These are phyloP conservation scores for Coelogynopora nodosa DNA, from an alignment of 2,888 invertebrate species.

Conservation along the genomic window DNA sequence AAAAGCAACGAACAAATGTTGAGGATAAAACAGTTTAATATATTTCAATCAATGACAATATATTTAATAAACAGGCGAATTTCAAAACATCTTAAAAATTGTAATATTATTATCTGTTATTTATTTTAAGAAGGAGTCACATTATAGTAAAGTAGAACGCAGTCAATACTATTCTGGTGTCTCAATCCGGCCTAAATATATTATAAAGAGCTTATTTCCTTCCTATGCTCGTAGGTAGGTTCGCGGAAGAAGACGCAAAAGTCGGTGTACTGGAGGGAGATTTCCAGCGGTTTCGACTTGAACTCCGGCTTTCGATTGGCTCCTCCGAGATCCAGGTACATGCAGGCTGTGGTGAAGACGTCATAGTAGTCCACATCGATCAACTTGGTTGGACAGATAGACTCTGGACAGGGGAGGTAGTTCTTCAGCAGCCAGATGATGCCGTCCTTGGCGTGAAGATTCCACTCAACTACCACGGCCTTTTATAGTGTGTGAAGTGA, in stretches of 20 bases:
- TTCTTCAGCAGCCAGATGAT: slow-evolving; percentile 40
- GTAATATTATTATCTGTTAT: no score
- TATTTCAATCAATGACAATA: no score
- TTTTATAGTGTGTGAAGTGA: no score
- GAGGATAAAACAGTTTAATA: no score
- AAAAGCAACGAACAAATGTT: no score
- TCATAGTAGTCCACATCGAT: slow-evolving; percentile 34
- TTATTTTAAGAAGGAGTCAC: no score
- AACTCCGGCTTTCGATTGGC: background rate
- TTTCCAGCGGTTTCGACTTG: background rate
- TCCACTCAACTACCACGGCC: slow-evolving; percentile 41
- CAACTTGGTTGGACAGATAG: slow-evolving; percentile 21
- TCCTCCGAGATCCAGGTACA: slow-evolving; percentile 34
- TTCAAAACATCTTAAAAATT: no score
- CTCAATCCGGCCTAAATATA: no score
- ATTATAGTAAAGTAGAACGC: no score
- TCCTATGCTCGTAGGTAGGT: background rate
- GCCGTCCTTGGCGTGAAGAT: slow-evolving; percentile 40
- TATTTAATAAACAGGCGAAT: no score
- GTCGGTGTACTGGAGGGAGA: background rate
- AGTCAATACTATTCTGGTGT: no score
- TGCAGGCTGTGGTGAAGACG: slow-evolving; percentile 35
- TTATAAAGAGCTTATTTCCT: no score
- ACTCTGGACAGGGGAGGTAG: slow-evolving; percentile 6
- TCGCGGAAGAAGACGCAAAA: background rate